Percentiles rank a stretch among this genome's conserved stretches.
Evolutionary conservation across 1,140 invertebrate species (phyloP).

Genomic region (Drosophila nannoptera): DNA sequence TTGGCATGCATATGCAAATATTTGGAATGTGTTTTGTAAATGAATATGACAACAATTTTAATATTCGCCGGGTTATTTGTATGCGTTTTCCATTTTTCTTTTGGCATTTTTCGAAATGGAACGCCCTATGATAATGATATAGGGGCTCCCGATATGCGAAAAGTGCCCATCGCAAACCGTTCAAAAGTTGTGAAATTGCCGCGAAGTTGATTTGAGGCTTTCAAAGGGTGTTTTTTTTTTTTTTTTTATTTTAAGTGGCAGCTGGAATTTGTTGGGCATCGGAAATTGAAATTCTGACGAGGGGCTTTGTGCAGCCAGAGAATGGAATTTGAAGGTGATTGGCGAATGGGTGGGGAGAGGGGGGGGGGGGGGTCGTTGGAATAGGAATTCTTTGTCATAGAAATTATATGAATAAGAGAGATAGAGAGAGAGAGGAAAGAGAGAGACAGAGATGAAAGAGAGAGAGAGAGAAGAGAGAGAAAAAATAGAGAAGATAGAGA

Average conservation of each 20-base stretch:
- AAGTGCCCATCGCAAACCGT: slow-evolving; percentile 10
- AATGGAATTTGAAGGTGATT: no score
- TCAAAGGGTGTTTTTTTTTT: no score
- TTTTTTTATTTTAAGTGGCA: not conserved
- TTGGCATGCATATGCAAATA: slow-evolving; percentile 57
- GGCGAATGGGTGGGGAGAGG: no score
- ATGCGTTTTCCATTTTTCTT: slow-evolving; percentile 14
- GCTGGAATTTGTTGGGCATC: slow-evolving; percentile 12
- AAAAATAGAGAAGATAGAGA: no score
- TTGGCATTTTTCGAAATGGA: slow-evolving; percentile 31
- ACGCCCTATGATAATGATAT: not conserved
- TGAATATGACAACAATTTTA: slow-evolving; percentile 46
- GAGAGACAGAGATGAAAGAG: no score
- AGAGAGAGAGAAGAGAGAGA: no score
- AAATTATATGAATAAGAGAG: no score
- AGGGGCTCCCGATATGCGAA: not conserved
- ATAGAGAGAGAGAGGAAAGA: no score
- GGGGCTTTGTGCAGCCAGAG: no score
- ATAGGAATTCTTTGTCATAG: no score
- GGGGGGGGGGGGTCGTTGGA: no score
- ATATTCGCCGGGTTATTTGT: slow-evolving; percentile 11
- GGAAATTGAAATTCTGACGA: slow-evolving; percentile 18
- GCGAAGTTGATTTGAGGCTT: no score
- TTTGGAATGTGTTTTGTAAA: slow-evolving; percentile 64
- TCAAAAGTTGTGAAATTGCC: slow-evolving; percentile 4